Percentiles rank a stretch among this genome's conserved stretches.
These are phyloP conservation scores for Myotis brandtii DNA, from an alignment of 2,113 vertebrate species.

Conservation along the genomic window DNA sequence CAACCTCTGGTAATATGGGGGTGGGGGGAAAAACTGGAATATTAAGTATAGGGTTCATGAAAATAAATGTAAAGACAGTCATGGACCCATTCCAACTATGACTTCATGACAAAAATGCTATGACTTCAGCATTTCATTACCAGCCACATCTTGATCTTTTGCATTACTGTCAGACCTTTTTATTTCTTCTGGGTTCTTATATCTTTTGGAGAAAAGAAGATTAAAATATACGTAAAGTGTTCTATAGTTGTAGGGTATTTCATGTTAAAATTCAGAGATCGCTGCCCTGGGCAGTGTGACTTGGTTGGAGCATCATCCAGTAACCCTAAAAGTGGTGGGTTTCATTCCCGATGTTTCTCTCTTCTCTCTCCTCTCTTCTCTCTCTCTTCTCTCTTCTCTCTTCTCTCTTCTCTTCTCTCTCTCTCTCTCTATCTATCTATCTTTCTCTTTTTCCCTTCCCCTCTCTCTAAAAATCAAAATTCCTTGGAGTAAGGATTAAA, in stretches of 20 bases:
- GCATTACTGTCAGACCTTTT: not conserved
- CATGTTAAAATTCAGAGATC: conserved; percentile 30
- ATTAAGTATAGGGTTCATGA: not conserved
- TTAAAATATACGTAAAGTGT: not conserved
- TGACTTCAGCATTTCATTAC: conserved; percentile 48
- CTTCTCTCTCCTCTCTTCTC: too few relatives aligned
- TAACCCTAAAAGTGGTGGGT: too few relatives aligned
- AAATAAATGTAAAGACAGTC: conserved; percentile 12
- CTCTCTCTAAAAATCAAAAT: too few relatives aligned
- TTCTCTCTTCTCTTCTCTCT: too few relatives aligned
- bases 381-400: too few relatives aligned
- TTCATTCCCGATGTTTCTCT: too few relatives aligned
- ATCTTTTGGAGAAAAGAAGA: not conserved
- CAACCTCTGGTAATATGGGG: not conserved
- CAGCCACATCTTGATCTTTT: not conserved
- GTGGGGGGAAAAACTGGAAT: not conserved
- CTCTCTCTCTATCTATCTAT: too few relatives aligned
- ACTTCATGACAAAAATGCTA: conserved; percentile 50
- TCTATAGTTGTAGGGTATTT: not conserved
- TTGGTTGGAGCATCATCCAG: not conserved
- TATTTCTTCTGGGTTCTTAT: not conserved
- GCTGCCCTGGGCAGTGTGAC: not conserved
- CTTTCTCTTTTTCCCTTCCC: too few relatives aligned
- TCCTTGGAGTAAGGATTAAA: too few relatives aligned
- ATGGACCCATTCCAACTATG: conserved; percentile 30